These are phyloP conservation scores for Acropternis orthonyx DNA, from an alignment of 2,797 vertebrate genomes.

Conservation along the genomic window DNA sequence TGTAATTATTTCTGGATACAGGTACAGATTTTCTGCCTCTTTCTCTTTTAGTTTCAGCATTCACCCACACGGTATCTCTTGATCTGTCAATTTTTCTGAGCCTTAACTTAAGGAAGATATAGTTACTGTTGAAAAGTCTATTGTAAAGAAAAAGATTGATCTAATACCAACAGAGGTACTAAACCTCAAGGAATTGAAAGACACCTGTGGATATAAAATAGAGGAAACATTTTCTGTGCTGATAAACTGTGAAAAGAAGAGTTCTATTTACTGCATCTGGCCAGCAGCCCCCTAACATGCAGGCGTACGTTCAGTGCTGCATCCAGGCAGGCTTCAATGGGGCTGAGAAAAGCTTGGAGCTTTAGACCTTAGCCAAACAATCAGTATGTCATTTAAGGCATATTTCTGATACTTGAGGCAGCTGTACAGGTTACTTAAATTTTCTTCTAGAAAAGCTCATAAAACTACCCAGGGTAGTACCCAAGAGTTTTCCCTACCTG, in stretches of 20 bases:
- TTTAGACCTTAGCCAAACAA: neutral
- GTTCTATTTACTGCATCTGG: neutral
- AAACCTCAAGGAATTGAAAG: neutral
- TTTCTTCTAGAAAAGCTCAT: neutral
- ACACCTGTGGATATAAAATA: neutral
- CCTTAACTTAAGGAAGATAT: neutral
- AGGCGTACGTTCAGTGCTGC: neutral
- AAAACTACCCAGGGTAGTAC: neutral
- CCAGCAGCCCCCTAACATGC: neutral
- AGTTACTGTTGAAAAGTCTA: neutral
- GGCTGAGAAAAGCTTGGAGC: neutral
- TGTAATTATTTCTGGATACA: neutral
- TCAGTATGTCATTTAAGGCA: neutral
- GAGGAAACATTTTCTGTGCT: neutral
- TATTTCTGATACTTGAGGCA: neutral
- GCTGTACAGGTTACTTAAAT: neutral
- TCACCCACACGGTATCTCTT: neutral
- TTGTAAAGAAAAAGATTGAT: slow-evolving; percentile 22
- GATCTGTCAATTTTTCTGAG: neutral
- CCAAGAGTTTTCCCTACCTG: neutral
- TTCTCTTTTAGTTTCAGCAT: neutral
- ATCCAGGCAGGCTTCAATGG: neutral
- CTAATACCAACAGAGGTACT: neutral
- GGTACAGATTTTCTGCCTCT: neutral
- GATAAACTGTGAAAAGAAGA: neutral